A percentile compares a stretch with the other conserved stretches of the same genome.
Conservation (phyloP, 1,140 invertebrate species). For the Archivesica marissinica region DNA sequence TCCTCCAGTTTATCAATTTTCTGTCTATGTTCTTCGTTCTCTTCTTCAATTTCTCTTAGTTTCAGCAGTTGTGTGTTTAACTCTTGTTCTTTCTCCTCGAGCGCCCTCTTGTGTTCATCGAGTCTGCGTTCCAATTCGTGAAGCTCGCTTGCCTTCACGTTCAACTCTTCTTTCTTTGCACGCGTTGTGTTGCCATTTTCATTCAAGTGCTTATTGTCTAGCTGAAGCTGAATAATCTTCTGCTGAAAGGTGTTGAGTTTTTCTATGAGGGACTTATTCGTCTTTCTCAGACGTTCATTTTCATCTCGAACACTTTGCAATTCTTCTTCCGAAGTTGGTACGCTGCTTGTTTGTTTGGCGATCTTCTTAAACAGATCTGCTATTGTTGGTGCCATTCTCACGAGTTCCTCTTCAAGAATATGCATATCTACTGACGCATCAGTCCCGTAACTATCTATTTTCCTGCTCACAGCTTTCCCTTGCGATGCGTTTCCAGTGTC, state of each 20-base stretch:
- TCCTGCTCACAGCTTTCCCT: neutral
- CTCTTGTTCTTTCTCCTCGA: slow-evolving; percentile 71
- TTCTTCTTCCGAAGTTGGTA: slow-evolving; percentile 59
- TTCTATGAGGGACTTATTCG: slow-evolving; percentile 70
- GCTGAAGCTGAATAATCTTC: slow-evolving; percentile 69
- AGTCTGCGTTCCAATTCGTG: slow-evolving; percentile 65
- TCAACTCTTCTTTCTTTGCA: slow-evolving; percentile 64
- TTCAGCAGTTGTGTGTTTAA: slow-evolving; percentile 69
- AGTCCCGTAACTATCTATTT: neutral
- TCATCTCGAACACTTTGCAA: slow-evolving; percentile 68
- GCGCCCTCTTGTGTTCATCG: slow-evolving; percentile 67
- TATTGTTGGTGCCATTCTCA: slow-evolving; percentile 55
- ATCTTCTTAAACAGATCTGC: slow-evolving; percentile 63
- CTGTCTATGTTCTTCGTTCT: slow-evolving; percentile 65
- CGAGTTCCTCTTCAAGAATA: slow-evolving; percentile 54
- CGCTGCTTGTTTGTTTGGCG: slow-evolving; percentile 40
- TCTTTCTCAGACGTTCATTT: slow-evolving; percentile 71
- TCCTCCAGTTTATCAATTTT: slow-evolving; percentile 68
- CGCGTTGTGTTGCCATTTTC: slow-evolving; percentile 66
- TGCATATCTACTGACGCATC: slow-evolving; percentile 56
- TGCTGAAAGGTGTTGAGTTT: slow-evolving; percentile 73
- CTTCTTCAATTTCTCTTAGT: slow-evolving; percentile 71
- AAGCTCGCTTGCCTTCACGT: slow-evolving; percentile 65
- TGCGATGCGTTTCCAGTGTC: neutral
- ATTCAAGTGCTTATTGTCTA: slow-evolving; percentile 70